phyloP scores from a whole-genome alignment of 1,140 invertebrate species.

The Antheraea mylitta region DNA sequence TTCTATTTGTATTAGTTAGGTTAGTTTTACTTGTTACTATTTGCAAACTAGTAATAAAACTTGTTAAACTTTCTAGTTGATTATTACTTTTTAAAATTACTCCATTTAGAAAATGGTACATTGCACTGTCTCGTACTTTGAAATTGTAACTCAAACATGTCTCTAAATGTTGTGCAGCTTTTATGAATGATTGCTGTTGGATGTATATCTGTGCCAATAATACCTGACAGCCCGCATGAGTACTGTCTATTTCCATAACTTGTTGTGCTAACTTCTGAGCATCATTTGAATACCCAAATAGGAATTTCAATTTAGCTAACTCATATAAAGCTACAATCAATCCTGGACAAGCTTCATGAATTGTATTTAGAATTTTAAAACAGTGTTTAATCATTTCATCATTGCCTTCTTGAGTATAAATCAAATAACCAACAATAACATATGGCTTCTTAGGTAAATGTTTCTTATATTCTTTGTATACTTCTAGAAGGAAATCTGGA shows the following conservation, averaged over 20 bases:
- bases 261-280: slow-evolving; percentile 84
- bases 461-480: slow-evolving; percentile 88
- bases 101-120: slow-evolving; percentile 93
- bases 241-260: slow-evolving; percentile 88
- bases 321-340: slow-evolving; percentile 86
- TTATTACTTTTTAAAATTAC: slow-evolving; percentile 89
- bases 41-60: slow-evolving; percentile 79
- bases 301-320: slow-evolving; percentile 89
- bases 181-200: slow-evolving; percentile 85
- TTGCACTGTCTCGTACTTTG: slow-evolving; percentile 92
- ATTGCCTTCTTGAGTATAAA: slow-evolving; percentile 67
- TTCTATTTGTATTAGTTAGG: slow-evolving; percentile 36
- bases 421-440: slow-evolving; percentile 71
- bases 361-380: slow-evolving; percentile 84
- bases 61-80: slow-evolving; percentile 86
- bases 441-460: slow-evolving; percentile 83
- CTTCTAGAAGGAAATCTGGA: slow-evolving; percentile 91
- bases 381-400: slow-evolving; percentile 74
- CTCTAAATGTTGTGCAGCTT: slow-evolving; percentile 92
- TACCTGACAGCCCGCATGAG: slow-evolving; percentile 90
- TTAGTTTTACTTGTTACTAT: slow-evolving; percentile 52
- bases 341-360: slow-evolving; percentile 91
- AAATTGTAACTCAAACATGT: slow-evolving; percentile 95
- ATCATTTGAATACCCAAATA: slow-evolving; percentile 85
- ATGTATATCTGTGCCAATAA: slow-evolving; percentile 92